phyloP scores from a whole-genome alignment of 1,140 invertebrate species.

The Contarinia nasturtii region DNA sequence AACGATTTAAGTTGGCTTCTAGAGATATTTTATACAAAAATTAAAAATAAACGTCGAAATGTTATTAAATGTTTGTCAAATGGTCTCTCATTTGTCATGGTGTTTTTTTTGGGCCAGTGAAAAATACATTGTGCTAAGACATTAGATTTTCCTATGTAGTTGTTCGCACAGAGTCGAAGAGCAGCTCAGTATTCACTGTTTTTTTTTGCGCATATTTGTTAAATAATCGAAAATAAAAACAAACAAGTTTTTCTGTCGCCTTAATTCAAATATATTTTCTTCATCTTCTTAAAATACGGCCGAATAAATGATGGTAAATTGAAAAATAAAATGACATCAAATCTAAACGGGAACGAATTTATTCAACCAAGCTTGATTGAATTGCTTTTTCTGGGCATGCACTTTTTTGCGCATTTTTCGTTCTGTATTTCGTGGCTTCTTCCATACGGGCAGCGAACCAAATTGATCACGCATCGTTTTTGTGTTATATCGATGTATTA shows the following conservation, averaged over 20 bases:
- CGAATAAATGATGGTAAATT: background rate
- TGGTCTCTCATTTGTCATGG: no score
- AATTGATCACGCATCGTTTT: constrained; percentile 39
- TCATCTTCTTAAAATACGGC: background rate
- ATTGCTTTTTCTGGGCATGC: constrained; percentile 19
- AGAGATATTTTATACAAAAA: no score
- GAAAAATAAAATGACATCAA: background rate
- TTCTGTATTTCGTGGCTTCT: constrained; percentile 31
- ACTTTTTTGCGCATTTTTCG: constrained; percentile 31
- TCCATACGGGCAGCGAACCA: constrained; percentile 42
- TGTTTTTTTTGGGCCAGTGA: no score
- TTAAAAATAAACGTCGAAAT: background rate
- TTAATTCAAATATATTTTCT: no score
- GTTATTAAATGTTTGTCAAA: background rate
- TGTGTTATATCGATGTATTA: constrained; percentile 29
- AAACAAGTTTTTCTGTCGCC: no score
- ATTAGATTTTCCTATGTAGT: no score
- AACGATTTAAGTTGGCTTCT: background rate
- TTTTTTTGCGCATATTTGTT: background rate
- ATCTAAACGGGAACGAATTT: constrained; percentile 18
- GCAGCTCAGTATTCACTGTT: no score
- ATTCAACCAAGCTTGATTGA: constrained; percentile 24
- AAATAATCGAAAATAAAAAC: background rate
- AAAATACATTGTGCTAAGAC: no score
- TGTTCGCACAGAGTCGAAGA: no score